Conservation (phyloP, 2,888 invertebrate genomes). For the Thyatira batis region DNA sequence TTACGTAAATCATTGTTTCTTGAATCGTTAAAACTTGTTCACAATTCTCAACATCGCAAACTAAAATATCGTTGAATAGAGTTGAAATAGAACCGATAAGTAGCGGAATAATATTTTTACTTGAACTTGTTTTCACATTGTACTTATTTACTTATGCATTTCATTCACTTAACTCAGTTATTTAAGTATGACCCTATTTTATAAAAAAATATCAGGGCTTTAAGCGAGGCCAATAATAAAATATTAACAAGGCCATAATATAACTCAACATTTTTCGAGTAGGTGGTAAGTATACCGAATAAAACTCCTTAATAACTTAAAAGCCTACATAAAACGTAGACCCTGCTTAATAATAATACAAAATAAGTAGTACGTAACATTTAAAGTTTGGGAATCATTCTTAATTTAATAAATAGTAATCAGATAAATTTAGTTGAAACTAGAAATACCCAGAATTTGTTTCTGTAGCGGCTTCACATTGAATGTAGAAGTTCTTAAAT, state of each 20-base stretch:
- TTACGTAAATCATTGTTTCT: slow-evolving; percentile 68
- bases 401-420: slow-evolving; percentile 17
- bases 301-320: slow-evolving; percentile 66
- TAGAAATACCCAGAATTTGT: slow-evolving; percentile 16
- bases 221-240: background rate
- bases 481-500: slow-evolving; percentile 1
- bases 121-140: background rate
- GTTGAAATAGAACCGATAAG: slow-evolving; percentile 20
- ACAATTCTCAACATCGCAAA: slow-evolving; percentile 39
- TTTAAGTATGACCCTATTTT: background rate
- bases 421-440: slow-evolving; percentile 24
- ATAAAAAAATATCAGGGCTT: background rate
- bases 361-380: slow-evolving; percentile 51
- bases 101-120: background rate
- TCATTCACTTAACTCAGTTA: background rate
- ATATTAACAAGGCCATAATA: slow-evolving; percentile 5
- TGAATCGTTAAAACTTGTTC: slow-evolving; percentile 33
- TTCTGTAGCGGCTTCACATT: slow-evolving; percentile 21
- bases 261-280: slow-evolving; percentile 26
- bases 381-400: slow-evolving; percentile 31
- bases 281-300: slow-evolving; percentile 43
- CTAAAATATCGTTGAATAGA: slow-evolving; percentile 7
- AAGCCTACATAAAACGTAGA: slow-evolving; percentile 80
- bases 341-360: slow-evolving; percentile 64
- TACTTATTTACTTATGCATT: background rate